These are phyloP conservation scores for Datnioides undecimradiatus DNA, from an alignment of 2,113 vertebrate genomes.

Conservation along the genomic window DNA sequence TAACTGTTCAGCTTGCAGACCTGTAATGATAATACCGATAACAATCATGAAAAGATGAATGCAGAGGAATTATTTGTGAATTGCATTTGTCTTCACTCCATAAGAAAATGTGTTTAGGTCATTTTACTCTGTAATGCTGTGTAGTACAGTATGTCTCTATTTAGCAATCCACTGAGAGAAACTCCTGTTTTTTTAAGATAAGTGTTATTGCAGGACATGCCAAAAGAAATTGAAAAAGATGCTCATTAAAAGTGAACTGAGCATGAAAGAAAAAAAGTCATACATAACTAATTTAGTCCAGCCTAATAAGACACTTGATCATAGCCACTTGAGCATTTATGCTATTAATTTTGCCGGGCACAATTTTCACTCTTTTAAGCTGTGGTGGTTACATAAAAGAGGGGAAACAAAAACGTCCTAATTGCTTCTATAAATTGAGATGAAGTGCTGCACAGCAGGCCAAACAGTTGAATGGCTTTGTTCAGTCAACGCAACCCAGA, in stretches of 20 bases:
- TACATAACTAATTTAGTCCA: conserved; percentile 72
- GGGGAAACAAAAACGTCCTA: conserved; percentile 70
- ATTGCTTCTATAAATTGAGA: conserved; percentile 80
- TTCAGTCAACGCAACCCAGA: conserved; percentile 33
- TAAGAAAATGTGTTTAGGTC: not conserved
- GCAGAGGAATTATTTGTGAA: not conserved
- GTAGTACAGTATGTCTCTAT: conserved; percentile 11
- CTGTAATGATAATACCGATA: not conserved
- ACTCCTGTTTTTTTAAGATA: conserved; percentile 24
- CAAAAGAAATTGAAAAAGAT: conserved; percentile 56
- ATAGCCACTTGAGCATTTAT: conserved; percentile 75
- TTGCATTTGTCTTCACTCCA: not conserved
- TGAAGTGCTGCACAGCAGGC: conserved; percentile 61
- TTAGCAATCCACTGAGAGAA: conserved; percentile 16
- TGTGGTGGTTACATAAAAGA: conserved; percentile 69
- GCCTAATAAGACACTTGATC: conserved; percentile 81
- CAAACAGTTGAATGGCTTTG: conserved; percentile 49
- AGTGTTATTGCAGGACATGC: conserved; percentile 50
- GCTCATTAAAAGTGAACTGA: conserved; percentile 77
- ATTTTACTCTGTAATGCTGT: not conserved
- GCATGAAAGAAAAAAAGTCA: conserved; percentile 67
- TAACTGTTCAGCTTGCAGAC: not conserved
- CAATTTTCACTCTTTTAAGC: conserved; percentile 67
- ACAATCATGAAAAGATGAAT: not conserved
- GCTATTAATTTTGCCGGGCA: conserved; percentile 75